Conservation (phyloP, 2,888 invertebrate species). For the Luffia ferchaultella region DNA sequence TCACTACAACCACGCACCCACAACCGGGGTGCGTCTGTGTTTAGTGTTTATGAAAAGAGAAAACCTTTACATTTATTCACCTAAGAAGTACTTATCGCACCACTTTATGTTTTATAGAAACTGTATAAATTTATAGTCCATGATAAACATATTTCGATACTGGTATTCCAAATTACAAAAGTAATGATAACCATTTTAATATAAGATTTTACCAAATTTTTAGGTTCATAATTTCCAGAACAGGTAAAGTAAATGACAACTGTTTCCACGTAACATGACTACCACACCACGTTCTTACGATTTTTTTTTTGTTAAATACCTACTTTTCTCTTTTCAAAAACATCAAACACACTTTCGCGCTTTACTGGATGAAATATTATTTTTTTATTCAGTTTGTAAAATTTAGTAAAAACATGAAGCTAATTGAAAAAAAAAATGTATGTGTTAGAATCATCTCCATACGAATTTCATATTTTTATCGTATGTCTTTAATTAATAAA, state of each 20-base stretch:
- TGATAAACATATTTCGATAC: not conserved
- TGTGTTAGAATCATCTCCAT: no score
- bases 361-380: not conserved
- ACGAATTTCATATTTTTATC: no score
- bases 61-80: conserved; percentile 21
- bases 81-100: not conserved
- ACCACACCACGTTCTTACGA: no score
- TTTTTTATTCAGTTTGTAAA: no score
- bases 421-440: no score
- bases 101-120: conserved; percentile 1
- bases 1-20: conserved; percentile 64
- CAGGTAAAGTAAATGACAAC: no score
- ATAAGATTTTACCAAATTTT: not conserved
- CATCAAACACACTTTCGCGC: conserved; percentile 39
- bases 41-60: conserved; percentile 64
- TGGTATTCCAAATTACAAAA: not conserved
- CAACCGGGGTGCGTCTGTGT: conserved; percentile 69
- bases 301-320: not conserved
- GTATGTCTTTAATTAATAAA: no score
- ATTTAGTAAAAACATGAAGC: no score
- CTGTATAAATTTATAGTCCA: not conserved
- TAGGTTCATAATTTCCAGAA: no score
- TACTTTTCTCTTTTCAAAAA: conserved; percentile 61
- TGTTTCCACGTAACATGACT: no score
- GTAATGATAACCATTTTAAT: not conserved